These are phyloP conservation scores for Zonitis immaculata DNA, from an alignment of 2,888 invertebrate species.

Conservation along the genomic window DNA sequence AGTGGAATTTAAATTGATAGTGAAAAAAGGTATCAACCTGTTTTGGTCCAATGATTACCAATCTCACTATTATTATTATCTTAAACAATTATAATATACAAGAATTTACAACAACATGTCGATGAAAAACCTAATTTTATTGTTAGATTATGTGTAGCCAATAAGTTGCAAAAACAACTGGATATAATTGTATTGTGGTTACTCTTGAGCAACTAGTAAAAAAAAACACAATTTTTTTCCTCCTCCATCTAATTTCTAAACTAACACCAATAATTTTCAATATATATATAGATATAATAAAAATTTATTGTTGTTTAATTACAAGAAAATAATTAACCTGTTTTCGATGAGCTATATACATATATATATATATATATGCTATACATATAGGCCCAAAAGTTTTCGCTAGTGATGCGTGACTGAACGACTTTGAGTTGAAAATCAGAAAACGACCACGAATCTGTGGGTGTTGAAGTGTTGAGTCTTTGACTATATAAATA, in stretches of 20 bases:
- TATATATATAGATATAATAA: no score
- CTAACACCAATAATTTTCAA: neutral
- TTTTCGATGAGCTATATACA: slow-evolving; percentile 17
- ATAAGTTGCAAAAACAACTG: slow-evolving; percentile 17
- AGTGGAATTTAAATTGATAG: slow-evolving; percentile 2
- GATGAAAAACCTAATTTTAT: slow-evolving; percentile 14
- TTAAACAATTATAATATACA: slow-evolving; percentile 16
- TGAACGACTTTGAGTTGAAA: slow-evolving; percentile 16
- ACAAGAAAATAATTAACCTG: slow-evolving; percentile 13
- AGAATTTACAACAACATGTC: slow-evolving; percentile 9
- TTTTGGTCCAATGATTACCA: slow-evolving; percentile 9
- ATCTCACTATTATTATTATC: slow-evolving; percentile 15
- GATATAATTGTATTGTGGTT: slow-evolving; percentile 23
- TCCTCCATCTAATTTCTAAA: slow-evolving; percentile 9
- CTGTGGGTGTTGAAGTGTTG: slow-evolving; percentile 25
- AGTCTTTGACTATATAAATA: slow-evolving; percentile 23
- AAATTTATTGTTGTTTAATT: neutral
- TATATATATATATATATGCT: no score
- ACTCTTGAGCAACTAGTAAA: slow-evolving; percentile 21
- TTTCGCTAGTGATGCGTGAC: slow-evolving; percentile 21
- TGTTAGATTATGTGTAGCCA: slow-evolving; percentile 19
- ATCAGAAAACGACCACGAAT: slow-evolving; percentile 14
- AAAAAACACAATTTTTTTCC: slow-evolving; percentile 9
- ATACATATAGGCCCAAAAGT: slow-evolving; percentile 19
- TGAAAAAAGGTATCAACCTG: slow-evolving; percentile 4